Base-by-base conservation (phyloP, 2,797 vertebrate species). In the Lagorchestes hirsutus region DNA sequence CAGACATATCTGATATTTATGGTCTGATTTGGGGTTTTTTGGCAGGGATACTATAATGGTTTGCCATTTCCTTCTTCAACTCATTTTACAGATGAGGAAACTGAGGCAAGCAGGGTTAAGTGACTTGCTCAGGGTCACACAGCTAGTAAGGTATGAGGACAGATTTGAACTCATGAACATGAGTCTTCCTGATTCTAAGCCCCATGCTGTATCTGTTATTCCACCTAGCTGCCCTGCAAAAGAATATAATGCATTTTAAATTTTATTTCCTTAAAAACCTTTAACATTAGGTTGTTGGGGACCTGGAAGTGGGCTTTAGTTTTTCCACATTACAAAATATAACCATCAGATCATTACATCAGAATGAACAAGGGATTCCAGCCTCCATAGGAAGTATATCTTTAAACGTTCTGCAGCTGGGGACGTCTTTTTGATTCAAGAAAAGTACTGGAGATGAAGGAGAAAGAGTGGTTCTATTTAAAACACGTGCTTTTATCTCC, bases 401-500 rank as follows among this genome's bases (percentile, higher is more conserved):
- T 31, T 55, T 93, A 67, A 95, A 92, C 27, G 40, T 55, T 9
- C 96, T 91, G 34, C 40, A 34, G 90, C 59, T 96, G 95, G 54
- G 16, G 46, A 92, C 74, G 91, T 46, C 14, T 50, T 4, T 92
- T 96, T 95, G 40, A 92, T 94, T 54, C 29, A 92, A 92, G 93
- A 95, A 93, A 93, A 93, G 93, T 55, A n/a, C 31, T 50, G 67
- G 11, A 22, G 34, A 27, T 55, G 92, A 96, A 97, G 87, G 55
- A 50, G 62, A 93, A 92, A 90, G 67, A 56, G 94, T 95, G 93
- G 95, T 92, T 97, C 56, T 59, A 87, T 94, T 98, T 97, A 97
- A 97, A 96, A 96, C 94, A 96, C 95, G 96, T 95, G 96, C 95
- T 96, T 97, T 91, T 54, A 54, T 91, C 90, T 55, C 3, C 6